Evolutionary conservation across 2,797 vertebrate genomes (phyloP).

Genomic region (Salarias fasciatus): DNA sequence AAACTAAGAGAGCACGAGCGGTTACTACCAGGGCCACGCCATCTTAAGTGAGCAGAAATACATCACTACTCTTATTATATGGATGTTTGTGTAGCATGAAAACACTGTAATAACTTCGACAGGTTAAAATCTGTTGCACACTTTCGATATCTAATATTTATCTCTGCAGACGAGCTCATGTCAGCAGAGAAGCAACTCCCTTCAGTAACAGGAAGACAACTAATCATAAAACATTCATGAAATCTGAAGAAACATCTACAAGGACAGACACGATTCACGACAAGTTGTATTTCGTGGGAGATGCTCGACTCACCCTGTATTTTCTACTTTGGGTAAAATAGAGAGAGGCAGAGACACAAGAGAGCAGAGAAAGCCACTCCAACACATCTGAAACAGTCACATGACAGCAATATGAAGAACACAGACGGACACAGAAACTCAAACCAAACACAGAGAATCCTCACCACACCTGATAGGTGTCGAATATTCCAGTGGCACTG

Average conservation of each 20-base stretch:
- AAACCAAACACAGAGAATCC: constrained; percentile 6
- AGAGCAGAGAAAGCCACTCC: constrained; percentile 87
- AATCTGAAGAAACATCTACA: background rate
- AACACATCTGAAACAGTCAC: constrained; percentile 88
- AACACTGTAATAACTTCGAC: too few species aligned
- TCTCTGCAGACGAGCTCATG: too few species aligned
- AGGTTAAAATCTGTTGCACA: too few species aligned
- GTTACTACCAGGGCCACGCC: too few species aligned
- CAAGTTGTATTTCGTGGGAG: background rate
- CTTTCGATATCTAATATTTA: too few species aligned
- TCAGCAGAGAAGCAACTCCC: too few species aligned
- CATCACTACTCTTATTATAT: too few species aligned
- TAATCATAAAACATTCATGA: too few species aligned
- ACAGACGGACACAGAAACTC: background rate
- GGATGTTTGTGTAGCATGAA: too few species aligned
- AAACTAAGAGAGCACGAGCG: too few species aligned
- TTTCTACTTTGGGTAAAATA: constrained; percentile 89
- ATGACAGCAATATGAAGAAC: background rate
- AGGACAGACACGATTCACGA: background rate
- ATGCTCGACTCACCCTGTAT: constrained; percentile 87
- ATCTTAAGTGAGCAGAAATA: too few species aligned
- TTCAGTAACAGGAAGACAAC: too few species aligned
- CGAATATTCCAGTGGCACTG: constrained; percentile 92
- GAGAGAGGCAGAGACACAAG: constrained; percentile 90
- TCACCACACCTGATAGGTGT: constrained; percentile 88